Conservation (phyloP, 1,140 invertebrate species). For the Zaprionus capensis region DNA sequence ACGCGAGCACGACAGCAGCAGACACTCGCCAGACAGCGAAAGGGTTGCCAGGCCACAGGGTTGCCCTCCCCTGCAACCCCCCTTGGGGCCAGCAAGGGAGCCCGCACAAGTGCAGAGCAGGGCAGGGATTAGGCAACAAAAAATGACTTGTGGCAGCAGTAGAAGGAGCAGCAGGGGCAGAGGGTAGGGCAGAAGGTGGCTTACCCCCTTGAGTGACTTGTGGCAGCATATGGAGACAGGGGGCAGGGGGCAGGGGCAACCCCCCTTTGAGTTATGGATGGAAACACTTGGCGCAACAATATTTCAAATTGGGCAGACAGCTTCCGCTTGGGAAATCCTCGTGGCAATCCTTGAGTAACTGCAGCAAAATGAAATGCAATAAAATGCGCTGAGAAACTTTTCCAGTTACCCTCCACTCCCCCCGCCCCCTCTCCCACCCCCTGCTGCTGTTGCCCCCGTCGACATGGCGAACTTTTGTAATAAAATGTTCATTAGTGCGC, state of each 20-base stretch:
- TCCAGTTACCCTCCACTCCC: conserved; percentile 19
- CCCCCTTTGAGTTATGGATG: conserved; percentile 26
- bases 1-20: conserved; percentile 41
- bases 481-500: conserved; percentile 79
- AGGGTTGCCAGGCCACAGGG: background rate
- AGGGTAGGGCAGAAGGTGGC: no score
- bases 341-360: conserved; percentile 29
- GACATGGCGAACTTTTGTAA: conserved; percentile 68
- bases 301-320: conserved; percentile 70
- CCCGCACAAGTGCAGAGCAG: conserved; percentile 3
- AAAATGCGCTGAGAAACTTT: conserved; percentile 56
- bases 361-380: conserved; percentile 62
- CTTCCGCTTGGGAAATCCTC: conserved; percentile 25
- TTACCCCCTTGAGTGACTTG: conserved; percentile 10
- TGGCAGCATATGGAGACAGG: background rate
- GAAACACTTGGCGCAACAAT: conserved; percentile 58
- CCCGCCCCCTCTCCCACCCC: background rate
- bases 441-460: background rate
- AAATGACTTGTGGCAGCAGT: background rate
- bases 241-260: background rate
- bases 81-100: no score
- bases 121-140: conserved; percentile 3
- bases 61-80: background rate
- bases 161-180: background rate
- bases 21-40: conserved; percentile 52